Base-by-base conservation (phyloP, 2,113 vertebrate species). In the Platysternon megacephalum region DNA sequence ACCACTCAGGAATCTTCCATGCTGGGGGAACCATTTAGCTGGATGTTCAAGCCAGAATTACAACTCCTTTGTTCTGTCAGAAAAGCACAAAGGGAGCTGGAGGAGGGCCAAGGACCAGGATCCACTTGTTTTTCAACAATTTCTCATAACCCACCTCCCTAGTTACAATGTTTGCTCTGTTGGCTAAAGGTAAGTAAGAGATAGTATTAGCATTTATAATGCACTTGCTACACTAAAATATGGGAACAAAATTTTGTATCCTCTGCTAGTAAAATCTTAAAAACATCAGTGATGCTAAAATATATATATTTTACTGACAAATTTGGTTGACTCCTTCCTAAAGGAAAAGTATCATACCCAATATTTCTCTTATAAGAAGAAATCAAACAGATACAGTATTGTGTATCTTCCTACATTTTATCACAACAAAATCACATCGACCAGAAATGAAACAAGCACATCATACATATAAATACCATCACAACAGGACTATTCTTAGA, bases 401-500 rank as follows among this genome's bases (percentile, higher is more conserved):
- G 28, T 52, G 72, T 74, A 32, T 90, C 85, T 84, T 68, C 46
- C 81, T 87, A 44, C 26, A 56, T 65, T 89, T 82, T 88, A 93
- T 61, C 79, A 88, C 91, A 95, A 46, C 26, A n/a, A 88, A 53
- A 46, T 17, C 68, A 90, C 90, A 92, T 82, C 48, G 81, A 53
- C 24, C 80, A 94, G 78, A 91, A 98, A 81, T 2, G 4, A 76
- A 87, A 88, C 74, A 92, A 87, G n/a, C 42, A 76, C 83, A 86
- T 86, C 91, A 65, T 88, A 97, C 90, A 93, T 79, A 92, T 81
- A 90, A 61, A 53, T 82, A 87, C 85, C 93, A 95, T 89, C 56
- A 96, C 52, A 96, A 93, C 42, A 84, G 68, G 28, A 87, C 92
- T 21, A 48, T 46, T 95, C 96, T 93, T 96, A 95, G 90, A 91